Evolutionary conservation across 2,888 invertebrate species (phyloP), one percentile per base, ranked within the genome.

Genomic region (Platycheirus rosarum): DNA sequence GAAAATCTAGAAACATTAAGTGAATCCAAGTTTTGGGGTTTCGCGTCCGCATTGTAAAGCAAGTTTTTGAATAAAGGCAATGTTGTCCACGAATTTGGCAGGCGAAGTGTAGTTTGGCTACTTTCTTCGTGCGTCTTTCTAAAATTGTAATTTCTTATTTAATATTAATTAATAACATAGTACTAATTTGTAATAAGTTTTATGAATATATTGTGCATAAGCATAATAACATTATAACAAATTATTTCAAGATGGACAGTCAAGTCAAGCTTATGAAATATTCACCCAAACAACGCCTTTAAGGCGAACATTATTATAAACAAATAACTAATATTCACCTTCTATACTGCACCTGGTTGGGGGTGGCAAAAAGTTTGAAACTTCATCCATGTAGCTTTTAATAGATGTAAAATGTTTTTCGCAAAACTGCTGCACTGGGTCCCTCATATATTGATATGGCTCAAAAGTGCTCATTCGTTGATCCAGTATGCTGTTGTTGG

Each of bases 341-440:
- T 98, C 97, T 85, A 98, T 97, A 42, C 97, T 97, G 89, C 97
- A 98, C 88, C 97, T 96, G 3, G 96, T 96, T 0, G 98, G 98
- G 44, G 97, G 95, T 11, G 98, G 98, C 87, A 98, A 92, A 87
- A 95, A 92, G 79, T 95, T 92, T 26, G 95, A 95, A 4, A 97
- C 94, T 88, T 96, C 96, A 86, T 95, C 95, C 95, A 98, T 97
- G 88, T 96, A 98, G 16, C 94, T 93, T 89, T 97, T 96, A 71
- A 98, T 98, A 89, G 97, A 97, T 85, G 95, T 95, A 85, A 97
- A 91, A 88, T 98, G 97, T 90, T 98, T 98, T 90, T 97, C 97
- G 90, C 98, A 98, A 91, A 98, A 98, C 90, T 98, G 97, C 88
- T 97, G 97, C 42, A 98, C 97, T 0, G 96, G 96, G 89, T 97